Percentiles rank a stretch among this genome's conserved stretches.
Evolutionary conservation across 2,113 vertebrate genomes (phyloP).

Genomic region (Pygoscelis adeliae): DNA sequence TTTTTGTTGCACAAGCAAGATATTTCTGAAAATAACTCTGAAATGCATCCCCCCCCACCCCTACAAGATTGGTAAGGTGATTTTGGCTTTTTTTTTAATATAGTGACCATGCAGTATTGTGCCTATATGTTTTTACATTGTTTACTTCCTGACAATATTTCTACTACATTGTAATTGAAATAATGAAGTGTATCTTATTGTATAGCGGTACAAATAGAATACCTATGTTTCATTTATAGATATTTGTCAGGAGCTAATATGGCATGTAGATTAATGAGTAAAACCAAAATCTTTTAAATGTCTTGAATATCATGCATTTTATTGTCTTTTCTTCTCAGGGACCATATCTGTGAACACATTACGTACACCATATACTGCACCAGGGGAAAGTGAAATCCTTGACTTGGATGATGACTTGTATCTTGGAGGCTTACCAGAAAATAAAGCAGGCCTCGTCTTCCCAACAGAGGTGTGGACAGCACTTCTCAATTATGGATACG

Average conservation of each 20-base stretch:
- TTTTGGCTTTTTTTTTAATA: background rate
- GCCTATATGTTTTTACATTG: background rate
- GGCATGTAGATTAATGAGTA: background rate
- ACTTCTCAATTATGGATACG: slow-evolving; percentile 96
- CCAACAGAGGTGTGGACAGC: slow-evolving; percentile 98
- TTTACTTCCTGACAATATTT: background rate
- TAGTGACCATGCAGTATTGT: background rate
- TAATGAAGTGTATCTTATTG: background rate
- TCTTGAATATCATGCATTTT: background rate
- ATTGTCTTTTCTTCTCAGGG: slow-evolving; percentile 67
- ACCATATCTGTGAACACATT: slow-evolving; percentile 96
- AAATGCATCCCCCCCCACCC: background rate
- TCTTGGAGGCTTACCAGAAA: slow-evolving; percentile 94
- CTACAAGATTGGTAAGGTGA: background rate
- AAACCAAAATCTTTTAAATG: background rate
- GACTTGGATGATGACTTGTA: slow-evolving; percentile 96
- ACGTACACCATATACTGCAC: slow-evolving; percentile 92
- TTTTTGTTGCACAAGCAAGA: background rate
- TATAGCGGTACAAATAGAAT: background rate
- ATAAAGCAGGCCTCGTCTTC: slow-evolving; percentile 91
- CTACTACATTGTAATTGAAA: background rate
- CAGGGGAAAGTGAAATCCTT: slow-evolving; percentile 96
- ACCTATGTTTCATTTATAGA: background rate
- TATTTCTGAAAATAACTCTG: background rate
- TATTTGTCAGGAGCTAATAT: background rate